These are phyloP conservation scores for Polypedilum vanderplanki DNA, from an alignment of 1,140 invertebrate species.

Conservation along the genomic window DNA sequence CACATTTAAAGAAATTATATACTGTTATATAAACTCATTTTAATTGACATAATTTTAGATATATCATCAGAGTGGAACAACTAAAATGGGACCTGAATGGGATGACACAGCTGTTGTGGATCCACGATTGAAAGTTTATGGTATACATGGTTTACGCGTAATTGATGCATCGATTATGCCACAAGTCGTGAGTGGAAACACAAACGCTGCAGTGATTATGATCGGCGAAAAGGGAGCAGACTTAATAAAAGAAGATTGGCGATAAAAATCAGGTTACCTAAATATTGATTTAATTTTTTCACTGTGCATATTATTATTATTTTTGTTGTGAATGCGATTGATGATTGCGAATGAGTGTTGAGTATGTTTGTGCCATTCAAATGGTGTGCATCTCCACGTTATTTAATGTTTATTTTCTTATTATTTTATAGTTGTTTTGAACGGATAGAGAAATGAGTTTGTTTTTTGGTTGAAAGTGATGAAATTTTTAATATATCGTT, in stretches of 20 bases:
- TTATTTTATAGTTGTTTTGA: too few species aligned
- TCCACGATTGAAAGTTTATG: slow-evolving; percentile 66
- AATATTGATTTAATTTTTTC: slow-evolving; percentile 7
- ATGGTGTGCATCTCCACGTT: neutral
- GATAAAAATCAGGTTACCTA: slow-evolving; percentile 36
- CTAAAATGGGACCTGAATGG: slow-evolving; percentile 73
- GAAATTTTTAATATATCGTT: too few species aligned
- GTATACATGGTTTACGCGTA: slow-evolving; percentile 67
- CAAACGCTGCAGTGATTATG: slow-evolving; percentile 80
- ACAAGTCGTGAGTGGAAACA: slow-evolving; percentile 71
- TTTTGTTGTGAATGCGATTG: neutral
- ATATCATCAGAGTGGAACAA: slow-evolving; percentile 50
- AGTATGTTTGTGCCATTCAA: slow-evolving; percentile 25
- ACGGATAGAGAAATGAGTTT: too few species aligned
- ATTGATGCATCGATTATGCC: slow-evolving; percentile 88
- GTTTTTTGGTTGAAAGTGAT: too few species aligned
- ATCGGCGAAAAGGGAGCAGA: slow-evolving; percentile 80
- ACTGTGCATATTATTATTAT: neutral
- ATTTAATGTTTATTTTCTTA: neutral
- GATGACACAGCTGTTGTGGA: slow-evolving; percentile 77
- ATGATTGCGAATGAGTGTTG: neutral
- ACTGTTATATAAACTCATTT: too few species aligned
- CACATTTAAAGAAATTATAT: slow-evolving; percentile 48
- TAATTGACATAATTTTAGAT: neutral
- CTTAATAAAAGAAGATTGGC: slow-evolving; percentile 69